Conservation (phyloP, 2,888 invertebrate species). For the Metallyticus violacea region DNA sequence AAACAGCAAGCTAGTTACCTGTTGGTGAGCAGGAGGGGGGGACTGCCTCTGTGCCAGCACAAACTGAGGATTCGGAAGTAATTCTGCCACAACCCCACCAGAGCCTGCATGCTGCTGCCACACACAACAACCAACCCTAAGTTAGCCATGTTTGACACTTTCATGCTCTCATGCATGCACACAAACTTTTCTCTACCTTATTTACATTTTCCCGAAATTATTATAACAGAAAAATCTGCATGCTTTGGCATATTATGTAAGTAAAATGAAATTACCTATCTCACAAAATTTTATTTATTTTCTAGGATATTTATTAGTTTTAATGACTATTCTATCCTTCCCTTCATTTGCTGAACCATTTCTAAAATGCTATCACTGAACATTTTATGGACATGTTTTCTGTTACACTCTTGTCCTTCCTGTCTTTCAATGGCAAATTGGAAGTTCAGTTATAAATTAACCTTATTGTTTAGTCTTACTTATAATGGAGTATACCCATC, state of each 20-base stretch:
- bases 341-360: no score
- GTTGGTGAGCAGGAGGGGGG: constrained; percentile 80
- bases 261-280: not conserved
- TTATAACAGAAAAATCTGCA: not conserved
- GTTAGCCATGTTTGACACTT: constrained; percentile 9
- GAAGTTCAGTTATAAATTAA: no score
- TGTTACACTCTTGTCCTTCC: no score
- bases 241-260: not conserved
- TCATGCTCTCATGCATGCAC: not conserved
- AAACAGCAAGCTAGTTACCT: constrained; percentile 20
- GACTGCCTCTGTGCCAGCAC: constrained; percentile 55
- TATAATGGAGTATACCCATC: no score
- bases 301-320: no score
- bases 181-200: not conserved
- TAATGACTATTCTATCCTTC: no score
- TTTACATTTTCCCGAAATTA: not conserved
- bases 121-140: constrained; percentile 29
- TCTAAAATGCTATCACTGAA: no score
- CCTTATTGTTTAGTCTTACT: no score
- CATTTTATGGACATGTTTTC: no score
- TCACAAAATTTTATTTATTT: no score
- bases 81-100: constrained; percentile 37
- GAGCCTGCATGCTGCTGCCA: constrained; percentile 31
- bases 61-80: constrained; percentile 38
- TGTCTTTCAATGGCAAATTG: no score